Evolutionary conservation across 2,888 invertebrate genomes (phyloP), one percentile per base, ranked within the genome.

Genomic region (Pollenia labialis): DNA sequence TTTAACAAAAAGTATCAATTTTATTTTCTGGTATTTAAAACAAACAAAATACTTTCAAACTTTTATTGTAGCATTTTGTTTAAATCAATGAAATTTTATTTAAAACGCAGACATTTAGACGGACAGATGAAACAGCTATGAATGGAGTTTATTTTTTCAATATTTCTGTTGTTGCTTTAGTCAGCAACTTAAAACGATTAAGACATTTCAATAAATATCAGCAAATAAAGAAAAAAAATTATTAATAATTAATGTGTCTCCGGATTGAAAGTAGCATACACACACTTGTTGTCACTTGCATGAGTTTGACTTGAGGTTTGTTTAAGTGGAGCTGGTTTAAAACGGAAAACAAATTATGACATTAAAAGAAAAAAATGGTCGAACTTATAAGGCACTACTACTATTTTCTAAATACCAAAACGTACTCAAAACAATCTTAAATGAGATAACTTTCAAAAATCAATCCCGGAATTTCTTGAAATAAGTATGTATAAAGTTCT

Each of bases 171-270:
- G 56, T 23, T 14, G 0, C 50, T 60, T 52, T 52, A 69, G 54
- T 69, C 68, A 56, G 60, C 72, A 62, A 81, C 68, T 72, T 80
- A 68, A 76, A 75, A 69, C 64, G 76, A 88, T 88, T 76, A 88
- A 88, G 87, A 83, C 87, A 84, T 88, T 83, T 74, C 77, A 74
- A 83, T 81, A 85, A 85, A 81, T 77, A 77, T 66, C 68, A 82
- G 52, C 32, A 23, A 60, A 12, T 18, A 54, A 76, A 10, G 14
- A 84, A 72, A 62, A 71, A 86, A 75, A 18, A 60, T 16, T 64
- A 80, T 42, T 40, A 46, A 48, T 86, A 84, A 84, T 87, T 75
- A 82, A 85, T 87, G 85, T 85, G 87, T 85, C 85, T 85, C 82
- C 76, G 83, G 64, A 23, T 75, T 60, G 42, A 69, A 79, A 81